phyloP scores from a whole-genome alignment of 1,140 invertebrate genomes.

The Stegodyphus mimosarum region DNA sequence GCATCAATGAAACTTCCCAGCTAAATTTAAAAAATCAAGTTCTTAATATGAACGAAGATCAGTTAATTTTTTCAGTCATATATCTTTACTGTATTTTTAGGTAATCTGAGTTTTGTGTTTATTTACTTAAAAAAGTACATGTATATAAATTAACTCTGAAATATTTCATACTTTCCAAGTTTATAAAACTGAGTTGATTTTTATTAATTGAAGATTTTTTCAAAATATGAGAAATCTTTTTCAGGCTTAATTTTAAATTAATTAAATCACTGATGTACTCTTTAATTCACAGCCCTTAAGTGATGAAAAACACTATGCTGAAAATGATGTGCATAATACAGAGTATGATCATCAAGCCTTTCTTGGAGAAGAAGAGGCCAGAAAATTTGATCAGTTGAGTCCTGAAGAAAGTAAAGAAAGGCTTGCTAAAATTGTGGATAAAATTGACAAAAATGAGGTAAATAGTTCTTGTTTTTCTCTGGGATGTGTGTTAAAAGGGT shows the following conservation, averaged over 20 bases:
- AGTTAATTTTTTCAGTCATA: no score
- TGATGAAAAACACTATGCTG: conserved; percentile 81
- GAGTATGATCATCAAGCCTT: conserved; percentile 98
- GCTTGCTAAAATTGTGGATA: conserved; percentile 90
- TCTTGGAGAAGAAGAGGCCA: conserved; percentile 90
- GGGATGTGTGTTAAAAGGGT: no score
- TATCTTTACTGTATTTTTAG: no score
- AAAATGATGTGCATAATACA: conserved; percentile 82
- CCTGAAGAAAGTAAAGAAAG: conserved; percentile 95
- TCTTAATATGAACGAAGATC: no score
- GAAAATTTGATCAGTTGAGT: conserved; percentile 91
- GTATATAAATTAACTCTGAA: no score
- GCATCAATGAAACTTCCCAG: no score
- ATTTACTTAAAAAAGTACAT: no score
- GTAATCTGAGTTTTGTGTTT: no score
- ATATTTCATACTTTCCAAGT: no score
- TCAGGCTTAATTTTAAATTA: neutral
- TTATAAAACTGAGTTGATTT: neutral
- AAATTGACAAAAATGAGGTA: conserved; percentile 80
- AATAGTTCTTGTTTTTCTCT: neutral
- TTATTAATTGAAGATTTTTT: neutral
- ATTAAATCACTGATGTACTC: neutral
- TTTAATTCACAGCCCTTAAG: conserved; percentile 66
- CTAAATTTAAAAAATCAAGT: no score
- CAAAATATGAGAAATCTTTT: neutral